Evolutionary conservation across 1,140 invertebrate species (phyloP), one percentile per base, ranked within the genome.

Genomic region (Drosophila mayri): DNA sequence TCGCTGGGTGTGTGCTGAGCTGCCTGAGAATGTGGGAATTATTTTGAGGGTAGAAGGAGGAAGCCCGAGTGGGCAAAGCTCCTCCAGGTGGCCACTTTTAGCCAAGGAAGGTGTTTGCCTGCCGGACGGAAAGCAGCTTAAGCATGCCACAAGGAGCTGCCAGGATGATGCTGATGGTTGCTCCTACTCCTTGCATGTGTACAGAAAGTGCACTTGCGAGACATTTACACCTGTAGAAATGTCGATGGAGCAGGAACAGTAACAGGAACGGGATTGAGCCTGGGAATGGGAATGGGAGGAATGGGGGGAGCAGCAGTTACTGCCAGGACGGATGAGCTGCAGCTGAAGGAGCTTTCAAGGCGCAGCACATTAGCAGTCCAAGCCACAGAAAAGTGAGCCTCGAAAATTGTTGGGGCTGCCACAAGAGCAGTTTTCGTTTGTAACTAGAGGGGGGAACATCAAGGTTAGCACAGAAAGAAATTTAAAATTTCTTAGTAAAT

Each of bases 221-320:
- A 84, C 68, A 74, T 80, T 84, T 87, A 87, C 83, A 87, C 84
- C 83, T 87, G 83, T 87, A 68, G 80, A 70, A 72, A 77, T 64
- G 84, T 86, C 66, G 79, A 76, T 73, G 76, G 66, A 55, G 46
- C 54, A 12, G 47, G 61, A n/a, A 35, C 18, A 30, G 40, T 30
- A 41, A 25, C 28, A 12, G 55, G 32, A 35, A 18, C 22, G 25
- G 28, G 6, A 37, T n/a, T n/a, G 41, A 25, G 46, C 16, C 10
- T 28, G n/a, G n/a, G 8, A 4, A 9, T 35, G 20, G 43, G 12
- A 16, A 9, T 2, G 14, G 37, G 16, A 40, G n/a, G n/a, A n/a
- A n/a, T n/a, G n/a, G n/a, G n/a, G n/a, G 43, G 18, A 49, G 47
- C 18, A 52, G 44, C 37, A 35, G 62, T 28, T 59, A 43, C 55